Evolutionary conservation across 2,113 vertebrate genomes (phyloP).

Genomic region (Ophiodon elongatus): DNA sequence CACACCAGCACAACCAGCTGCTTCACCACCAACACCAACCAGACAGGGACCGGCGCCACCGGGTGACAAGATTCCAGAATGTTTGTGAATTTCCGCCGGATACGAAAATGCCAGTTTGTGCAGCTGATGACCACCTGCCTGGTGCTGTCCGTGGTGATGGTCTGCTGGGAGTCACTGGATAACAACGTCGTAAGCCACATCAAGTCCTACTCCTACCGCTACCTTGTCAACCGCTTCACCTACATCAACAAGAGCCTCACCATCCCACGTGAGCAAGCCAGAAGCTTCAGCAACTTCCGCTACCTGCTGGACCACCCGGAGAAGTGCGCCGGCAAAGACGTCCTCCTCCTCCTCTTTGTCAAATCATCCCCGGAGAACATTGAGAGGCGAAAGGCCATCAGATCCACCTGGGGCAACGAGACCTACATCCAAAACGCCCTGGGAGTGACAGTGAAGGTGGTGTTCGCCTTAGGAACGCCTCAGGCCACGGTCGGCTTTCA

Average conservation of each 20-base stretch:
- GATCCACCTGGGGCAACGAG: conserved; percentile 95
- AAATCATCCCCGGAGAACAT: conserved; percentile 91
- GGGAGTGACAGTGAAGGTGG: conserved; percentile 89
- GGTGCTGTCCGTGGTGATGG: conserved; percentile 87
- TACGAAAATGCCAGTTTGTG: conserved; percentile 87
- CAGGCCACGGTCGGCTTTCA: conserved; percentile 65
- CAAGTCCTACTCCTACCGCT: conserved; percentile 93
- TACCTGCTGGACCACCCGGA: conserved; percentile 91
- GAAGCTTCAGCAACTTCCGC: conserved; percentile 79
- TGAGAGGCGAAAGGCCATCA: conserved; percentile 87
- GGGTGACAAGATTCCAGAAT: conserved; percentile 82
- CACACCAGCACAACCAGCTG: background rate
- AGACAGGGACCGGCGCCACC: conserved; percentile 28
- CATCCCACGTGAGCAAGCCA: conserved; percentile 81
- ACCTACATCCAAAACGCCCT: conserved; percentile 83
- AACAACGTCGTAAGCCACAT: conserved; percentile 85
- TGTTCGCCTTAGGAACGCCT: conserved; percentile 89
- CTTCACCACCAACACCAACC: conserved; percentile 29
- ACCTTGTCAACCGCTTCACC: conserved; percentile 89
- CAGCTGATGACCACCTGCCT: conserved; percentile 89
- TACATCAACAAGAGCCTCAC: conserved; percentile 90
- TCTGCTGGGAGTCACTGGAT: conserved; percentile 89
- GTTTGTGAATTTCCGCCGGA: conserved; percentile 86
- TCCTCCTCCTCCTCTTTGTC: conserved; percentile 93
- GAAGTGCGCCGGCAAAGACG: conserved; percentile 87